phyloP scores from a whole-genome alignment of 2,113 vertebrate species.

The Podarcis muralis region DNA sequence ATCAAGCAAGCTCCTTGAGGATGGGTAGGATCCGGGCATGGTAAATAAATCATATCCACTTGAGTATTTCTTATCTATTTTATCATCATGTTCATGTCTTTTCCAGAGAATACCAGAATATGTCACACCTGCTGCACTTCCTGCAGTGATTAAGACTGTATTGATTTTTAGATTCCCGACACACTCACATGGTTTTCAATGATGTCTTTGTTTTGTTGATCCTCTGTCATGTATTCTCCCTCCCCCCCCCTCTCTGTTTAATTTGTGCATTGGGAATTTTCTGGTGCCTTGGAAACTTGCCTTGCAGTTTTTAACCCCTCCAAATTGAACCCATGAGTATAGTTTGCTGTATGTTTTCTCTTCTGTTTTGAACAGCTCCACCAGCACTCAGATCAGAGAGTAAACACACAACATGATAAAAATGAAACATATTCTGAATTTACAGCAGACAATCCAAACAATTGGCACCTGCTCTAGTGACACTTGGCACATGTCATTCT shows the following conservation, averaged over 20 bases:
- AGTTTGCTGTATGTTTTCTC: not conserved
- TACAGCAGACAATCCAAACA: not conserved
- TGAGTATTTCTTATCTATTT: not conserved
- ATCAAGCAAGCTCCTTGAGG: not conserved
- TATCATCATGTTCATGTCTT: not conserved
- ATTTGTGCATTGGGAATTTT: conserved; percentile 2
- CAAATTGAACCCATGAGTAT: conserved; percentile 6
- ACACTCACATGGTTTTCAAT: not conserved
- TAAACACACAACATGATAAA: not conserved
- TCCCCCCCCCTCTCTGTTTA: not conserved
- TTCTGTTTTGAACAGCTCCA: not conserved
- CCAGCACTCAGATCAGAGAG: not conserved
- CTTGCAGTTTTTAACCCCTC: not conserved
- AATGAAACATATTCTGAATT: not conserved
- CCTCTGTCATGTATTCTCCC: not conserved
- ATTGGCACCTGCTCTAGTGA: not conserved
- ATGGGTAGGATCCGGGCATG: not conserved
- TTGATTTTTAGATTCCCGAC: not conserved
- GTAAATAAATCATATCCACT: not conserved
- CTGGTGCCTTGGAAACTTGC: conserved; percentile 7
- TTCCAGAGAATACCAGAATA: not conserved
- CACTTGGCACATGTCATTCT: not conserved
- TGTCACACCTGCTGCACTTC: not conserved
- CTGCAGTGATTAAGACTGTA: not conserved
- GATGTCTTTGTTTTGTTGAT: conserved; percentile 7